Conservation (phyloP, 1,140 invertebrate species). For the Diuraphis noxia region DNA sequence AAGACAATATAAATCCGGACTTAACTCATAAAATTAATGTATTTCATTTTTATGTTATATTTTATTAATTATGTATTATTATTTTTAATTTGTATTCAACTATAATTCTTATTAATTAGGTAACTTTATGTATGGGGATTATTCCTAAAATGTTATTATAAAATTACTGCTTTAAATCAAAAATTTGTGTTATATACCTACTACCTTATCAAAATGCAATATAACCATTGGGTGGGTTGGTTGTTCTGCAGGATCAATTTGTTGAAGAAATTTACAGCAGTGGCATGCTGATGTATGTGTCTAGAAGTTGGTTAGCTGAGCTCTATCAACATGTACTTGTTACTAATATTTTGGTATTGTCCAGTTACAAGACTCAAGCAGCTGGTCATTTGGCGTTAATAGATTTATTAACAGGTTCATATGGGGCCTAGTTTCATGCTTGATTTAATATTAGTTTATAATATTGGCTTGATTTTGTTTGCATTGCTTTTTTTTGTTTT, state of each 20-base stretch:
- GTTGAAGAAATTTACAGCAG: slow-evolving; percentile 88
- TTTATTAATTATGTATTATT: not conserved
- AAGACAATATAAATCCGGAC: no score
- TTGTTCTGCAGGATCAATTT: slow-evolving; percentile 74
- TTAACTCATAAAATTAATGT: not conserved
- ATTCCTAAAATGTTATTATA: not conserved
- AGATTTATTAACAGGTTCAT: slow-evolving; percentile 75
- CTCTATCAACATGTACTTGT: slow-evolving; percentile 83
- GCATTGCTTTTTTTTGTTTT: not conserved
- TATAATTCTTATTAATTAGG: not conserved
- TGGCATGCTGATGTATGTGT: slow-evolving; percentile 87
- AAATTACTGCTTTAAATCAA: not conserved
- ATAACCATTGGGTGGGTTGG: slow-evolving; percentile 8
- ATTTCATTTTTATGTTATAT: not conserved
- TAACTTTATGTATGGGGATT: not conserved
- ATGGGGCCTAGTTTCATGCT: not conserved
- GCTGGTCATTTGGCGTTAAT: slow-evolving; percentile 71
- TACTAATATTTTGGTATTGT: slow-evolving; percentile 73
- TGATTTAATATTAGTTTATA: slow-evolving; percentile 22
- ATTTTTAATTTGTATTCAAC: not conserved
- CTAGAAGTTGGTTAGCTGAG: slow-evolving; percentile 87
- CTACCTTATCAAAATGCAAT: not conserved
- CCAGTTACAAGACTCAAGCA: slow-evolving; percentile 66
- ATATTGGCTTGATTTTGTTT: not conserved
- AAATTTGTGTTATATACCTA: not conserved